phyloP scores from a whole-genome alignment of 2,888 invertebrate species.

The Tortrix viridana region DNA sequence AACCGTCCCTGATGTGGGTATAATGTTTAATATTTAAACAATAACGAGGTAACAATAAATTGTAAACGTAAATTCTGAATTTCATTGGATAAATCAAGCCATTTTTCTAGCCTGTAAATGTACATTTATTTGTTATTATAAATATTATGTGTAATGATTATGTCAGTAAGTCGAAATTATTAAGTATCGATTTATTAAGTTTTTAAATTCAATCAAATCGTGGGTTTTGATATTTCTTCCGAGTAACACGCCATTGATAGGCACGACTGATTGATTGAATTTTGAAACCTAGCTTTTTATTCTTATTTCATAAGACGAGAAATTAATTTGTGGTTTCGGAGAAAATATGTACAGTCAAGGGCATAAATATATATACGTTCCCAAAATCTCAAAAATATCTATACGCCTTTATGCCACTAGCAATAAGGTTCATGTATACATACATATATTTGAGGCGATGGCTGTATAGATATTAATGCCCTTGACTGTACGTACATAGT shows the following conservation, averaged over 20 bases:
- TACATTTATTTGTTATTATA: slow-evolving; percentile 16
- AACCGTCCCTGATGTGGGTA: too few relatives aligned
- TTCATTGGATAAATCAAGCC: slow-evolving; percentile 15
- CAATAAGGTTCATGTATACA: too few relatives aligned
- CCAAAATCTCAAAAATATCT: too few relatives aligned
- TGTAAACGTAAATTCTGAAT: neutral
- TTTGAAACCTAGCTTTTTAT: neutral
- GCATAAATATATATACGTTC: too few relatives aligned
- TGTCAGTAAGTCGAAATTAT: neutral
- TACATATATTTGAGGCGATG: too few relatives aligned
- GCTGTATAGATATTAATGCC: too few relatives aligned
- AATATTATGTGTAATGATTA: slow-evolving; percentile 26
- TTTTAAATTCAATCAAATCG: slow-evolving; percentile 7
- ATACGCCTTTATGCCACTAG: too few relatives aligned
- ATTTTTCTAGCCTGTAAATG: slow-evolving; percentile 27
- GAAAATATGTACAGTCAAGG: too few relatives aligned
- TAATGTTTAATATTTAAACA: slow-evolving; percentile 5
- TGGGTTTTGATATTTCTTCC: neutral
- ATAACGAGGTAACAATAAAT: neutral
- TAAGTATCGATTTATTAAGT: slow-evolving; percentile 5
- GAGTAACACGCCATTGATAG: neutral
- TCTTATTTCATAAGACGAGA: too few relatives aligned
- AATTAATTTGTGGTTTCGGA: neutral
- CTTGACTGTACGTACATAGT: too few relatives aligned
- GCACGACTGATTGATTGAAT: slow-evolving; percentile 3